These are phyloP conservation scores for Burhinus bistriatus DNA, from an alignment of 2,113 vertebrate species.

Conservation along the genomic window DNA sequence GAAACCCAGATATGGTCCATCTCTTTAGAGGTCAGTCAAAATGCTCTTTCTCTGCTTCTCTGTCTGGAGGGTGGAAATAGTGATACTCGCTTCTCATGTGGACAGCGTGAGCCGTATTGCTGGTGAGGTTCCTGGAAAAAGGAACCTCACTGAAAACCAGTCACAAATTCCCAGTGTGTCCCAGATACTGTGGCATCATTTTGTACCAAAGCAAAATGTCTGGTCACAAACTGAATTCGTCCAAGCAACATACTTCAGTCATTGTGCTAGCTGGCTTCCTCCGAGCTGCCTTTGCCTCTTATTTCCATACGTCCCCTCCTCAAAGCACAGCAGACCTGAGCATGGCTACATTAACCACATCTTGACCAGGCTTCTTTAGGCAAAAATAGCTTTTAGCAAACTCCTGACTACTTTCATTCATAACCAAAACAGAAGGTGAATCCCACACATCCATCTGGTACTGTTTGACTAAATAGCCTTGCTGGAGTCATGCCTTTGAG, in stretches of 20 bases:
- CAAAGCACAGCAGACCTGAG: neutral
- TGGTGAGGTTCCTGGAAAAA: conserved; percentile 14
- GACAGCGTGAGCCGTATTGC: neutral
- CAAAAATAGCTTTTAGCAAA: neutral
- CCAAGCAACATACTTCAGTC: neutral
- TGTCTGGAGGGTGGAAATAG: neutral
- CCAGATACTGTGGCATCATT: neutral
- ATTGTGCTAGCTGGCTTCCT: neutral
- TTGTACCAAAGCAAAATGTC: neutral
- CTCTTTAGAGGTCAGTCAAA: neutral
- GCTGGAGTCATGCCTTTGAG: conserved; percentile 24
- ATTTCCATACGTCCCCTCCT: neutral
- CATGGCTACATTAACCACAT: neutral
- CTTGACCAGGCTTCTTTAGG: neutral
- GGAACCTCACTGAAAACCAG: neutral
- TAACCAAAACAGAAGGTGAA: conserved; percentile 19
- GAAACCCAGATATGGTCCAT: neutral
- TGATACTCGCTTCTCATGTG: neutral
- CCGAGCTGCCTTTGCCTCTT: neutral
- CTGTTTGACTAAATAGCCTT: conserved; percentile 32
- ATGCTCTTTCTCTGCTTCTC: neutral
- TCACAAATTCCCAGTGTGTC: neutral
- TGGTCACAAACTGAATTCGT: neutral
- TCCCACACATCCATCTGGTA: conserved; percentile 20
- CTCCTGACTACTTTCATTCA: neutral